Evolutionary conservation across 2,797 vertebrate genomes (phyloP).

Genomic region (Myotis daubentonii): DNA sequence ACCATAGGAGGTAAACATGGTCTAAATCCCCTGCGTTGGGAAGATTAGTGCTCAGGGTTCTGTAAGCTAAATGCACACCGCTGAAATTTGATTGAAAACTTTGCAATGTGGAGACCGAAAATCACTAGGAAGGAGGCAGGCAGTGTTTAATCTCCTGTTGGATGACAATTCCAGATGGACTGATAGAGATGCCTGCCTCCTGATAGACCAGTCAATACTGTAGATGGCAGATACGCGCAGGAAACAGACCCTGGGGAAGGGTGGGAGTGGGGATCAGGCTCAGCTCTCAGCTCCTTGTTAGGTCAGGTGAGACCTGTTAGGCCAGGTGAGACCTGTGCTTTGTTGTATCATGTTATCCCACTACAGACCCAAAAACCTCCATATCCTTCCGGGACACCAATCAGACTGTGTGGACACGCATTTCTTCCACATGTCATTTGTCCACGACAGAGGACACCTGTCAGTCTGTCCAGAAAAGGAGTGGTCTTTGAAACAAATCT

Average conservation of each 20-base stretch:
- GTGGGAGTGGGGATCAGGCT: neutral
- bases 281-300: conserved; percentile 32
- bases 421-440: neutral
- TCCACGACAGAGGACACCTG: rapidly evolving
- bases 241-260: conserved; percentile 37
- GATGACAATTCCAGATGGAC: conserved; percentile 85
- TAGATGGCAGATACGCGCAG: conserved; percentile 79
- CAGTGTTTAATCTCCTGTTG: conserved; percentile 82
- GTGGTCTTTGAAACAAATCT: neutral
- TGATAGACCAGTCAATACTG: conserved; percentile 84
- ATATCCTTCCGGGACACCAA: neutral
- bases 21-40: conserved; percentile 82
- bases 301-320: neutral
- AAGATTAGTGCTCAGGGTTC: conserved; percentile 82
- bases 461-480: neutral
- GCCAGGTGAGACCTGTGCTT: neutral
- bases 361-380: neutral
- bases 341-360: neutral
- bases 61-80: conserved; percentile 80
- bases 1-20: conserved; percentile 75
- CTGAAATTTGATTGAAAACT: conserved; percentile 86
- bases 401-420: neutral
- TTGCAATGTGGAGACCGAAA: conserved; percentile 82
- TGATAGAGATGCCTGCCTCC: conserved; percentile 82
- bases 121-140: conserved; percentile 84